These are phyloP conservation scores for Crotophaga sulcirostris DNA, from an alignment of 2,113 vertebrate genomes.

Conservation along the genomic window DNA sequence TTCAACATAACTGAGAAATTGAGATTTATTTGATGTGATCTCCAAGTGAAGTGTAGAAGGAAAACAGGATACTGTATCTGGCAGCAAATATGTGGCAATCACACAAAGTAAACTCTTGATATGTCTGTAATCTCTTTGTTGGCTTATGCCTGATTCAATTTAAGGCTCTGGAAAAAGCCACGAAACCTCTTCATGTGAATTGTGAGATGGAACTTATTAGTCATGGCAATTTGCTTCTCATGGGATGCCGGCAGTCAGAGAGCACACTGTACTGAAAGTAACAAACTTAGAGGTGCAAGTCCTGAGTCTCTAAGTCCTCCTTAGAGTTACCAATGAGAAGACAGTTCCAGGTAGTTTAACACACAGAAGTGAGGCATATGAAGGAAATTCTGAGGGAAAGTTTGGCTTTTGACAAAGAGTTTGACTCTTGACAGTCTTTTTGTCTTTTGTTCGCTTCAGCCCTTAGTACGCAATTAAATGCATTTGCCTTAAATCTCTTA, in stretches of 20 bases:
- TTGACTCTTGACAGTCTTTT: background rate
- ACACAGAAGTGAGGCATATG: background rate
- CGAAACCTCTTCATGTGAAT: slow-evolving; percentile 52
- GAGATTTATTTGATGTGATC: slow-evolving; percentile 66
- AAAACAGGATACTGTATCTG: slow-evolving; percentile 72
- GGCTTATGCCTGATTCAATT: slow-evolving; percentile 58
- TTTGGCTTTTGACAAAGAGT: background rate
- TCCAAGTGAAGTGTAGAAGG: slow-evolving; percentile 57
- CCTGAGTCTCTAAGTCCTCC: background rate
- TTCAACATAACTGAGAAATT: slow-evolving; percentile 63
- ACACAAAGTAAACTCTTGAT: slow-evolving; percentile 71
- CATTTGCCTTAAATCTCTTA: background rate
- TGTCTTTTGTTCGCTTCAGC: background rate
- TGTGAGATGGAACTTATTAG: slow-evolving; percentile 45
- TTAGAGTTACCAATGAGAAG: background rate
- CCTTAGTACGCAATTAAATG: background rate
- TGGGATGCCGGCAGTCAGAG: background rate
- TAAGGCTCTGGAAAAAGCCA: slow-evolving; percentile 67
- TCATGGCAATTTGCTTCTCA: slow-evolving; percentile 35
- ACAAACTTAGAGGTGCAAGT: background rate
- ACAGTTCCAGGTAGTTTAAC: background rate
- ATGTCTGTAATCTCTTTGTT: slow-evolving; percentile 64
- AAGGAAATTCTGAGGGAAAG: background rate
- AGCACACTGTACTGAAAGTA: background rate
- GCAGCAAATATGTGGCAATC: slow-evolving; percentile 57